Conservation (phyloP, 2,113 vertebrate genomes). For the Plotosus lineatus region DNA sequence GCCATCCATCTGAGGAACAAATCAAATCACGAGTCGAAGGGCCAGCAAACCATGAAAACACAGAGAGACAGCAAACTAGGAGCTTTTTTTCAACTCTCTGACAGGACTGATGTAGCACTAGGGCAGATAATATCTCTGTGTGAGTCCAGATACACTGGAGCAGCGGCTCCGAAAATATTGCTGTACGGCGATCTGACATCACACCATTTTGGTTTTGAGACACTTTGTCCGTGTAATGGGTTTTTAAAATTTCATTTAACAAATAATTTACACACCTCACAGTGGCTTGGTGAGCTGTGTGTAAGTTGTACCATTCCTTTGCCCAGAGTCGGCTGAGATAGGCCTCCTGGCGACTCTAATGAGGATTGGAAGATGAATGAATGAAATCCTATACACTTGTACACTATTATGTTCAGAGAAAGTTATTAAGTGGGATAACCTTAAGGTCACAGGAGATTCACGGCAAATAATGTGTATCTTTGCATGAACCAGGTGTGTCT, state of each 20-base stretch:
- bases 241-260: background rate
- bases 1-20: slow-evolving; percentile 49
- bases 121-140: slow-evolving; percentile 14
- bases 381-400: slow-evolving; percentile 26
- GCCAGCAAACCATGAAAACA: slow-evolving; percentile 43
- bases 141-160: slow-evolving; percentile 5
- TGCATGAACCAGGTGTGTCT: slow-evolving; percentile 59
- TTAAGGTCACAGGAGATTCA: slow-evolving; percentile 38
- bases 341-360: too few relatives aligned
- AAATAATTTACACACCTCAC: too few relatives aligned
- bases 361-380: too few relatives aligned
- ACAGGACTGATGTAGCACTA: slow-evolving; percentile 21
- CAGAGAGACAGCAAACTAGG: slow-evolving; percentile 5
- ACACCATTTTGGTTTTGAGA: background rate
- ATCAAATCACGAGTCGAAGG: slow-evolving; percentile 49
- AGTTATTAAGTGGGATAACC: slow-evolving; percentile 1
- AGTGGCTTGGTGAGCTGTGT: too few relatives aligned
- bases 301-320: too few relatives aligned
- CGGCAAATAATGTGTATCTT: slow-evolving; percentile 52
- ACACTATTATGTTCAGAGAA: slow-evolving; percentile 4
- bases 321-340: too few relatives aligned
- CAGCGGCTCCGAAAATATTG: background rate
- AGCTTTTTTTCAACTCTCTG: slow-evolving; percentile 2
- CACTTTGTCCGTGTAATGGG: background rate
- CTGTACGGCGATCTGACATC: background rate